Base-by-base conservation (phyloP, 2,888 invertebrate genomes). In the Aleiodes alternator region DNA sequence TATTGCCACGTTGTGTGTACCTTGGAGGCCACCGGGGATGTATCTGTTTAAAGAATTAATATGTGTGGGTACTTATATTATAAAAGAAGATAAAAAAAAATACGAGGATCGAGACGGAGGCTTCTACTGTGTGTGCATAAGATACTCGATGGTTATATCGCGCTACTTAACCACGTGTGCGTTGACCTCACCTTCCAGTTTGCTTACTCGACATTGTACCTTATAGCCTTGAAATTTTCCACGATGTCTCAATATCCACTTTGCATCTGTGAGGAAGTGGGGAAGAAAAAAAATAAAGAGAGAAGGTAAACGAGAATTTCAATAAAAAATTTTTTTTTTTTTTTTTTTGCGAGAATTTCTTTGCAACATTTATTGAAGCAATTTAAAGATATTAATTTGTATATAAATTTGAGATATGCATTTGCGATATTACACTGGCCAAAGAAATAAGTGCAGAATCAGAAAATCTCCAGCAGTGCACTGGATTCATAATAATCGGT, bases 11-110 rank as follows among this genome's bases (percentile, higher is more conserved):
- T 23, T 23, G 12, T 3, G 59, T n/a, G 43, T 64, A 48, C 16
- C 31, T 12, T 6, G 31, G 34, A 16, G 66, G 66, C 66, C 66
- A 68, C 66, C 66, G 66, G 66, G 66, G 51, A 68, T 31, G 48
- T 9, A 53, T 51, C 34, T 31, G 14, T 51, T 68, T 68, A 16
- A 56, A 14, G 29, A 48, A 38, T 70, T 59, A 59, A 48, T 59
- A 50, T 71, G 57, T 71, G 43, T 43, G n/a, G 29, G 50, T 38
- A 34, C n/a, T 31, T 31, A 53, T 51, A 51, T 38, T 29, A 50
- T 66, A 16, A 16, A 53, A 53, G 16, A 16, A 16, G 16, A 14
- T n/a, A 14, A 7, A 51, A 64, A 64, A 16, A 64, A 48, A 64
- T n/a, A 38, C 12, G 38, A 61, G 16, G 12, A 11, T 5, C 23